phyloP scores from a whole-genome alignment of 2,888 invertebrate genomes.

The Hymenopus coronatus region DNA sequence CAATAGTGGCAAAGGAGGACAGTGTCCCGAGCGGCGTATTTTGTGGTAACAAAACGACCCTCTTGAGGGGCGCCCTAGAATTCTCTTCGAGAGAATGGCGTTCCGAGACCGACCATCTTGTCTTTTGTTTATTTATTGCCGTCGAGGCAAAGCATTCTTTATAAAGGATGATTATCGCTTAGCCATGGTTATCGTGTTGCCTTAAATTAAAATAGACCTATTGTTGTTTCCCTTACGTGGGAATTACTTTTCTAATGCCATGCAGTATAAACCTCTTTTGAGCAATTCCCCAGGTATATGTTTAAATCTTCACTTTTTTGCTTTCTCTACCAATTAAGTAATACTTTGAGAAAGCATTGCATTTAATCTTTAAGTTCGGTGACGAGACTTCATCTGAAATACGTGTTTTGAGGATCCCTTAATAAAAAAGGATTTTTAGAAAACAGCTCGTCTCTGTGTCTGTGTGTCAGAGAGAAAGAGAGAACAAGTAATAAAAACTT shows the following conservation, averaged over 20 bases:
- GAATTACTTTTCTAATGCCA: too few species aligned
- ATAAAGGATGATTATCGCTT: not conserved
- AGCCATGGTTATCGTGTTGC: not conserved
- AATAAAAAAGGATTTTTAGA: too few species aligned
- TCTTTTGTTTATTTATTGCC: not conserved
- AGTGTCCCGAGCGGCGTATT: not conserved
- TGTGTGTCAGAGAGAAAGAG: too few species aligned
- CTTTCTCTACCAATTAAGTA: too few species aligned
- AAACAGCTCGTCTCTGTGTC: too few species aligned
- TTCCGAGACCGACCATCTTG: not conserved
- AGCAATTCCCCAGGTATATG: too few species aligned
- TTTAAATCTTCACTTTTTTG: too few species aligned
- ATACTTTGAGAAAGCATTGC: too few species aligned
- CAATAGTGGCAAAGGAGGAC: not conserved
- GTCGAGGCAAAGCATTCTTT: not conserved
- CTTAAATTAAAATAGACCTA: not conserved
- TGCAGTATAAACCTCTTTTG: not conserved
- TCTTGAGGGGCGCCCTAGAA: not conserved
- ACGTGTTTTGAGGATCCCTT: too few species aligned
- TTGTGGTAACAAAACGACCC: not conserved
- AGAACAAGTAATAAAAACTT: too few species aligned
- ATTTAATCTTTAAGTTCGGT: too few species aligned
- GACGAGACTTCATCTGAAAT: too few species aligned
- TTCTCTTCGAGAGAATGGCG: not conserved
- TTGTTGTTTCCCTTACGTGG: not conserved